Percentiles rank a stretch among this genome's conserved stretches.
These are phyloP conservation scores for Patella caerulea DNA, from an alignment of 2,888 invertebrate species.

Conservation along the genomic window DNA sequence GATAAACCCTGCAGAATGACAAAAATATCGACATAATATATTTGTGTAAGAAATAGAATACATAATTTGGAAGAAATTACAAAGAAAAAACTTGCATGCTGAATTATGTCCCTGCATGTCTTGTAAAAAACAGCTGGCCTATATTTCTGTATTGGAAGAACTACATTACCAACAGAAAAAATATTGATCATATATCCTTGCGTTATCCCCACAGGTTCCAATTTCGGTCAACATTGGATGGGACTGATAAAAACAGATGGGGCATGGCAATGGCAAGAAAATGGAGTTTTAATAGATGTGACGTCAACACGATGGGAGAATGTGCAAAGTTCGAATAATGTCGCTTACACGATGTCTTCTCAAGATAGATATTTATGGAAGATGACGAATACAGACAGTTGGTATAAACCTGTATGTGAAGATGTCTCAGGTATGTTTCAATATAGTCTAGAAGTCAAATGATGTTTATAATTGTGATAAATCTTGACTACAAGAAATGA, in stretches of 20 bases:
- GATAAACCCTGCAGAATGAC: no score
- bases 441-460: no score
- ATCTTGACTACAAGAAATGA: no score
- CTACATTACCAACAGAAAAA: no score
- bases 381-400: neutral
- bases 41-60: no score
- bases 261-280: conserved; percentile 8
- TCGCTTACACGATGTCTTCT: conserved; percentile 4
- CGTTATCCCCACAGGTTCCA: neutral
- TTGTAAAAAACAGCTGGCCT: no score
- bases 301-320: conserved; percentile 20
- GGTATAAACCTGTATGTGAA: conserved; percentile 16
- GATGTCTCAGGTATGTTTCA: neutral
- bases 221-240: conserved; percentile 14
- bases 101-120: no score
- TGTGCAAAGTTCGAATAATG: neutral
- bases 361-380: conserved; percentile 1
- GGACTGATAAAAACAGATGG: neutral
- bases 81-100: no score
- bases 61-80: no score
- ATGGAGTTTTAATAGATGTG: neutral
- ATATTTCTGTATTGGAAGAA: no score
- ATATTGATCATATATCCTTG: neutral
- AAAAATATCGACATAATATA: no score
- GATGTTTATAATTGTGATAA: no score